These are phyloP conservation scores for Phocoena phocoena DNA, from an alignment of 2,113 vertebrate species.

Conservation along the genomic window DNA sequence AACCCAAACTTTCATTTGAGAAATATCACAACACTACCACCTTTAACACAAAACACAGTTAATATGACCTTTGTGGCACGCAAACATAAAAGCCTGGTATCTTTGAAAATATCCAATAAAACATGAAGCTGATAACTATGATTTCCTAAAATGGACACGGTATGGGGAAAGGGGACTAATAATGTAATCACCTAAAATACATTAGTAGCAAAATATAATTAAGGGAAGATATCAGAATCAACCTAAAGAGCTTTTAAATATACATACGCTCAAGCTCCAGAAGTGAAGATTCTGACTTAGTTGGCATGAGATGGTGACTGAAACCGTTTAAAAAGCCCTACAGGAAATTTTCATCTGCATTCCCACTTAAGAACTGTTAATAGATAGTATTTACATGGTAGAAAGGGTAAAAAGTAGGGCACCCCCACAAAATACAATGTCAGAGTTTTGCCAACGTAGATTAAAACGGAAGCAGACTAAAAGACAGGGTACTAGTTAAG, in stretches of 20 bases:
- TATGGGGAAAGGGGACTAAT: background rate
- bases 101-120: conserved; percentile 7
- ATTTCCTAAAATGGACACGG: conserved; percentile 8
- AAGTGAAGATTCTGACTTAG: background rate
- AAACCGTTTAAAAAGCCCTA: background rate
- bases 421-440: background rate
- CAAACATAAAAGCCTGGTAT: background rate
- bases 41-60: conserved; percentile 2
- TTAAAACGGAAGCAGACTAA: background rate
- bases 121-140: background rate
- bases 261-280: background rate
- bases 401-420: background rate
- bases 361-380: background rate
- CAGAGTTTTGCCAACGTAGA: background rate
- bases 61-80: background rate
- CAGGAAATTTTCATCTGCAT: background rate
- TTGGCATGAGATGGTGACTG: background rate
- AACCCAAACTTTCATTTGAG: conserved; percentile 41
- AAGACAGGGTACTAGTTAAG: background rate
- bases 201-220: conserved; percentile 29
- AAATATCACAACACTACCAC: background rate
- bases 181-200: background rate
- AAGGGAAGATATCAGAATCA: background rate
- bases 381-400: background rate
- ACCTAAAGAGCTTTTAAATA: background rate